Base-by-base conservation (phyloP, 2,113 vertebrate species). In the Hydropotes inermis region DNA sequence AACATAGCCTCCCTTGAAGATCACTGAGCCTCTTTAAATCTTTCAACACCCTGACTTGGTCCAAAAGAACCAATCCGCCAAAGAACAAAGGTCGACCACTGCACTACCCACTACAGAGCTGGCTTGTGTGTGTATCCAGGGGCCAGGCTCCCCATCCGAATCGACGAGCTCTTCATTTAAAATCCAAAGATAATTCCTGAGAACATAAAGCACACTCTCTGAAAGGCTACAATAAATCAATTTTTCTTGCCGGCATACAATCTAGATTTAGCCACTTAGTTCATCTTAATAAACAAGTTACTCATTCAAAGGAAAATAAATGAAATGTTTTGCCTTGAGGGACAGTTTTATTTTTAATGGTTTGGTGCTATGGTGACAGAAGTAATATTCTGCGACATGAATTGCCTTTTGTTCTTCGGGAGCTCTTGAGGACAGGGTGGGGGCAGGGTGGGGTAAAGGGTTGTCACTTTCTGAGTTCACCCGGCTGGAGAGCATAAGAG, bases 251-350 rank as follows among this genome's bases (percentile, higher is more conserved):
- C 98, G 97, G 91, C n/a, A 57, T 94, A 95, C 94, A 96, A 97
- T 98, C 91, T 98, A 98, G 92, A 98, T 97, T 98, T 97, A 98
- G 95, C 83, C 94, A 98, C 95, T 98, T 97, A 96, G 97, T 97
- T 98, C 89, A 87, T 98, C 98, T 98, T 98, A 98, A 99, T 98
- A 99, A 99, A 98, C 91, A 98, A 98, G 97, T 97, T 98, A 98
- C 91, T 96, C 95, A 98, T 98, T 99, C 98, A 98, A 98, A 99
- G 90, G 97, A 98, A 98, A 98, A 98, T 94, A 98, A 98, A 98
- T 98, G n/a, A 98, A 99, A 98, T 97, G 97, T 93, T 98, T 98
- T 98, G 99, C 98, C 98, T 98, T 98, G 92, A 99, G 98, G 98
- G 98, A 98, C 95, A 94, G 95, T 98, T 99, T 98, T 97, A 98